phyloP scores from a whole-genome alignment of 2,797 vertebrate species.

The Labroides dimidiatus region DNA sequence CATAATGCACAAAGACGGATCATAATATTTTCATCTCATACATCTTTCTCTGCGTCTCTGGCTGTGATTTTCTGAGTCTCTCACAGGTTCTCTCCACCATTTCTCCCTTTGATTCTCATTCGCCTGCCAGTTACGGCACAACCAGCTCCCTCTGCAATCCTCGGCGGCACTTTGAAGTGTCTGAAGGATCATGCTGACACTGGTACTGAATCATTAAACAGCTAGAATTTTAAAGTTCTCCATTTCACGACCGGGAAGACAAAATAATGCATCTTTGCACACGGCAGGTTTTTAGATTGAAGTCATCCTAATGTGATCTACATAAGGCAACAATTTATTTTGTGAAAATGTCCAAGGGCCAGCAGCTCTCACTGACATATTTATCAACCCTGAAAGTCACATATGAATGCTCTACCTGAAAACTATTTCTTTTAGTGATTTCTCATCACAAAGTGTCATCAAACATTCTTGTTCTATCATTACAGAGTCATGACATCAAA shows the following conservation, averaged over 20 bases:
- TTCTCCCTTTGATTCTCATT: neutral
- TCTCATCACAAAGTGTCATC: too few relatives aligned
- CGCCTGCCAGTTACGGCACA: neutral
- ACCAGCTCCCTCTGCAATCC: neutral
- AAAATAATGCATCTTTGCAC: too few relatives aligned
- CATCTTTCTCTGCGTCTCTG: neutral
- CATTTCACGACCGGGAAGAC: neutral
- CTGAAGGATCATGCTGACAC: neutral
- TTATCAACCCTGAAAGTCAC: too few relatives aligned
- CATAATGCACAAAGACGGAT: constrained; percentile 9
- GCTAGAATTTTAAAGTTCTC: neutral
- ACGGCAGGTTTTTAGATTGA: neutral
- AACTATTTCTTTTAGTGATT: too few relatives aligned
- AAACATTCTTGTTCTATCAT: too few relatives aligned
- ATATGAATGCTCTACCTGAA: too few relatives aligned
- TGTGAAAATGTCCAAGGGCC: too few relatives aligned
- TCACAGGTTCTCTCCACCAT: neutral
- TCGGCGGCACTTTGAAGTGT: constrained; percentile 8
- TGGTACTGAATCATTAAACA: neutral
- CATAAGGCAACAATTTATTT: too few relatives aligned
- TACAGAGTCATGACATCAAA: too few relatives aligned
- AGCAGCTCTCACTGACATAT: too few relatives aligned
- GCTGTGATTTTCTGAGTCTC: neutral
- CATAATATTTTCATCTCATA: neutral
- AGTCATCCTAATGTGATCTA: too few relatives aligned